Evolutionary conservation across 2,113 vertebrate species (phyloP).

Genomic region (Hippocampus comes): DNA sequence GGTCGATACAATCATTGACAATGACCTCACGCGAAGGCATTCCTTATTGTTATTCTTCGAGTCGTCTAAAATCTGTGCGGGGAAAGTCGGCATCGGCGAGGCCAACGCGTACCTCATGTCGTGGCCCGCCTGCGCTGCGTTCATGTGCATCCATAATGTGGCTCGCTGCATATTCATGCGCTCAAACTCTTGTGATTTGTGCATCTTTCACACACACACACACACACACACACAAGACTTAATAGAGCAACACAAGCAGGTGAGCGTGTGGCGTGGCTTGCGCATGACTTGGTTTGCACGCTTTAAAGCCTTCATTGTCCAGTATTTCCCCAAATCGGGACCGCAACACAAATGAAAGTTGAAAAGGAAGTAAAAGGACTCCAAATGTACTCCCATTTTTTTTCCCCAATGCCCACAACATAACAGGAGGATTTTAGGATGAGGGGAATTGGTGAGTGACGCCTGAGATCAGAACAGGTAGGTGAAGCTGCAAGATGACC

Average conservation of each 20-base stretch:
- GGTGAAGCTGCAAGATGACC: too few species aligned
- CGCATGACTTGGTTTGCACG: too few species aligned
- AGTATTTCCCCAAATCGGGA: not conserved
- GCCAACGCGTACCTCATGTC: not conserved
- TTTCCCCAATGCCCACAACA: too few species aligned
- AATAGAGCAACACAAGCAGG: not conserved
- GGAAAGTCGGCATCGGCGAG: not conserved
- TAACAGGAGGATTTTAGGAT: too few species aligned
- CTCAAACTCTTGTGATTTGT: not conserved
- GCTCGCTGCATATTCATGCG: not conserved
- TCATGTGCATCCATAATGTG: conserved; percentile 1
- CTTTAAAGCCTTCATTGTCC: not conserved
- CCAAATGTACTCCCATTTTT: not conserved
- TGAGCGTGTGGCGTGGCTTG: not conserved
- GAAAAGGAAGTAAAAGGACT: not conserved
- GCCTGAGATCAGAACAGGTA: too few species aligned
- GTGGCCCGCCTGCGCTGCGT: not conserved
- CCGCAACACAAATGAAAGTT: not conserved
- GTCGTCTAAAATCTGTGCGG: not conserved
- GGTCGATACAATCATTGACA: too few species aligned
- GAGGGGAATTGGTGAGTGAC: too few species aligned
- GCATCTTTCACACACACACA: not conserved
- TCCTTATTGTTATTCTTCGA: not conserved
- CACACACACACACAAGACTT: not conserved
- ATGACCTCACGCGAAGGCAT: too few species aligned